Evolutionary conservation across 2,888 invertebrate species (phyloP).

Genomic region (Electrophaes corylata): DNA sequence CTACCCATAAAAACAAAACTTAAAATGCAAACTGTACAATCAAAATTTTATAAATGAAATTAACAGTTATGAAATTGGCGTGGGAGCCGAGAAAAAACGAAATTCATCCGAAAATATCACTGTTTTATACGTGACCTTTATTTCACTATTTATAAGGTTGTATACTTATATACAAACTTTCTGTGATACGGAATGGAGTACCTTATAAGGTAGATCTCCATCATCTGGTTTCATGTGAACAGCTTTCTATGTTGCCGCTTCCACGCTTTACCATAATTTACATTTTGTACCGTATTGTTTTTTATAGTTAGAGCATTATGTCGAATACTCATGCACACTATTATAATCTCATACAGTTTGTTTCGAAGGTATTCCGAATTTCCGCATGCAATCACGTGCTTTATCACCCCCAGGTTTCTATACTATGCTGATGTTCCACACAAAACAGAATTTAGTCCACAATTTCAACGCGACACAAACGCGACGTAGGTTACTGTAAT

Average conservation of each 20-base stretch:
- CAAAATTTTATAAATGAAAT: neutral
- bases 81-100: too few relatives aligned
- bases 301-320: conserved; percentile 32
- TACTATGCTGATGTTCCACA: neutral
- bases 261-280: conserved; percentile 38
- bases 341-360: too few relatives aligned
- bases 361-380: too few relatives aligned
- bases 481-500: neutral
- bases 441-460: neutral
- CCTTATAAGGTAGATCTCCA: conserved; percentile 35
- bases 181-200: neutral
- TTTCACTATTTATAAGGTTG: neutral
- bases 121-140: neutral
- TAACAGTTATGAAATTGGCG: neutral
- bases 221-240: conserved; percentile 38
- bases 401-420: neutral
- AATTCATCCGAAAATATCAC: too few relatives aligned
- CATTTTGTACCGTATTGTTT: conserved; percentile 44
- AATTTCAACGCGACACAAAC: neutral
- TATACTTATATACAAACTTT: neutral
- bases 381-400: too few relatives aligned
- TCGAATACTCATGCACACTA: too few relatives aligned
- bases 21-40: neutral
- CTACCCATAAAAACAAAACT: too few relatives aligned
- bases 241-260: conserved; percentile 50